Evolutionary conservation across 2,888 invertebrate genomes (phyloP), one percentile per base, ranked within the genome.

Genomic region (Oegoconia quadripuncta): DNA sequence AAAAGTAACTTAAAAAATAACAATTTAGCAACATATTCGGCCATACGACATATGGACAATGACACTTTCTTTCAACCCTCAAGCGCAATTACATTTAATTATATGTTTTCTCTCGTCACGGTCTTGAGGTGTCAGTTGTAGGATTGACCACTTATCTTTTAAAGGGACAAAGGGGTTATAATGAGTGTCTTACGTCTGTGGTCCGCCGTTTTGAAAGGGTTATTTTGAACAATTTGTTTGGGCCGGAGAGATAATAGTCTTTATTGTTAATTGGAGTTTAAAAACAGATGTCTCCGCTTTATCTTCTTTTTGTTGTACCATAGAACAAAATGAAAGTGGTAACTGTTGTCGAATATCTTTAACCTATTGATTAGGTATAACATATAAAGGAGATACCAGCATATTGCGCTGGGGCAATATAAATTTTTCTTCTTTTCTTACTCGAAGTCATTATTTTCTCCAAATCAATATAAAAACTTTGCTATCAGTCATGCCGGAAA

Each of bases 81-180:
- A 73, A 71, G 56, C 74, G 79, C 25, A 4, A 81, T 81, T 74
- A 69, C 65, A 68, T 68, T 64, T 82, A 84, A 86, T 86, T 78
- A 68, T 51, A 59, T 38, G 62, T 67, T 35, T 77, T 63, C 68
- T 46, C 41, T 49, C 69, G 76, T 83, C 77, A 84, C 77, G 80
- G 78, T 77, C 50, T 59, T 60, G 48, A 74, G 76, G 84, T 83
- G 84, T 79, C 86, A 80, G 83, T 74, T 83, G 83, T 59, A 59
- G 67, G 66, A 69, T 66, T 82, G 84, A 78, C 86, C 84, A 76
- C 78, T 81, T 84, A 77, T 70, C 57, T 62, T 41, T 52, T 48
- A 55, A 61, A 58, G 48, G 52, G 51, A 58, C 64, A 68, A 69
- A 63, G 59, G n/a, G 56, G 42, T 44, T 41, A 53, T 64, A 69